These are phyloP conservation scores for Melolontha melolontha DNA, from an alignment of 2,888 invertebrate genomes.

Conservation along the genomic window DNA sequence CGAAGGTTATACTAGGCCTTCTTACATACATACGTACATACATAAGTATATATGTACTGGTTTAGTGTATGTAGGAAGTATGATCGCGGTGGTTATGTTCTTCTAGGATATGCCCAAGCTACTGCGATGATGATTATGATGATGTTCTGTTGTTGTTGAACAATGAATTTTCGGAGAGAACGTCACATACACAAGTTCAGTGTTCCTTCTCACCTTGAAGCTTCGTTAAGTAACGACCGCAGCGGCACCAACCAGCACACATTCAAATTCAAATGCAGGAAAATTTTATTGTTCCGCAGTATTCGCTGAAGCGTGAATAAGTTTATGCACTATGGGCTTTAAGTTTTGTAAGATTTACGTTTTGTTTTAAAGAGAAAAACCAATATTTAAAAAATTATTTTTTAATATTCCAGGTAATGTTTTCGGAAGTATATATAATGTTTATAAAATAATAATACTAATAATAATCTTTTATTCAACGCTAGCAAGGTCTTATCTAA, in stretches of 20 bases:
- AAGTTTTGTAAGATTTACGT: too few species aligned
- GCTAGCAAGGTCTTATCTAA: too few species aligned
- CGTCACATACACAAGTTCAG: slow-evolving; percentile 28
- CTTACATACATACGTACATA: not conserved
- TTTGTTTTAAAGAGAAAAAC: too few species aligned
- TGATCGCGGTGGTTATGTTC: too few species aligned
- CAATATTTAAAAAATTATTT: too few species aligned
- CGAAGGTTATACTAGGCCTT: slow-evolving; percentile 36
- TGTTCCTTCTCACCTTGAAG: slow-evolving; percentile 39
- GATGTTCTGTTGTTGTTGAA: slow-evolving; percentile 10
- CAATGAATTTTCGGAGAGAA: slow-evolving; percentile 27
- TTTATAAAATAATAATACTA: too few species aligned
- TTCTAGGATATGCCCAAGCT: not conserved
- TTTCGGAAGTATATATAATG: too few species aligned
- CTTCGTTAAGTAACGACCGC: slow-evolving; percentile 28
- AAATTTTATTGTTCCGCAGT: slow-evolving; percentile 10
- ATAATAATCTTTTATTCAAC: too few species aligned
- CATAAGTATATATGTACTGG: not conserved
- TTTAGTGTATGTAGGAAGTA: too few species aligned
- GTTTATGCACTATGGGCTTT: too few species aligned
- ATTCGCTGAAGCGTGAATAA: too few species aligned
- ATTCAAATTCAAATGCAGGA: slow-evolving; percentile 38
- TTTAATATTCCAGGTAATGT: too few species aligned
- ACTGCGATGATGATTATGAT: slow-evolving; percentile 14
- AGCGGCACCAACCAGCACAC: slow-evolving; percentile 4